Evolutionary conservation across 2,888 invertebrate genomes (phyloP).

Genomic region (Cylindroiulus punctatus): DNA sequence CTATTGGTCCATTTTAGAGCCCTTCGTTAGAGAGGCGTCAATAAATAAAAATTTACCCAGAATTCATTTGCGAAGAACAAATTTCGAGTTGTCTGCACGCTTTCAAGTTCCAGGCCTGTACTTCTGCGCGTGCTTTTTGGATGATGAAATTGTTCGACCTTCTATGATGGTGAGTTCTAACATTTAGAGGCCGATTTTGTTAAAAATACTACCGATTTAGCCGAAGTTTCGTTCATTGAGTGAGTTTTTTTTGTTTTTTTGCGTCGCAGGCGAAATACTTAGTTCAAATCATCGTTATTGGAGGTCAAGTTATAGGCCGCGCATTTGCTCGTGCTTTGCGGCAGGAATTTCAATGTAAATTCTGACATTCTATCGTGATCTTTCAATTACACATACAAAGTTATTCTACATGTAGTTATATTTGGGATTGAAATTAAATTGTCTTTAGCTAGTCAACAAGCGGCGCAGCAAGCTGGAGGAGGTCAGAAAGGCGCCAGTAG

Average conservation of each 20-base stretch:
- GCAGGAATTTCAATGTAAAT: slow-evolving; percentile 68
- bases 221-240: no score
- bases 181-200: not conserved
- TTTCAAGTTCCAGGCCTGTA: not conserved
- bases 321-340: slow-evolving; percentile 91
- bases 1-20: no score
- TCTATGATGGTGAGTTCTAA: not conserved
- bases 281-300: slow-evolving; percentile 88
- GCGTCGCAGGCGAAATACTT: slow-evolving; percentile 82
- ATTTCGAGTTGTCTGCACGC: not conserved
- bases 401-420: not conserved
- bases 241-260: not conserved
- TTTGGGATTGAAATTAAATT: not conserved
- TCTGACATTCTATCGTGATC: not conserved
- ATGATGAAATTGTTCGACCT: not conserved
- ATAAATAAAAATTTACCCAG: not conserved
- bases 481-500: slow-evolving; percentile 60
- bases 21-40: no score
- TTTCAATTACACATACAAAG: not conserved
- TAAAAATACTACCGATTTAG: not conserved
- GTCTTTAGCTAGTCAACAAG: slow-evolving; percentile 70
- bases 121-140: not conserved
- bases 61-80: not conserved
- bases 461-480: slow-evolving; percentile 73
- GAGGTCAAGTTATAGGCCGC: slow-evolving; percentile 86